Base-by-base conservation (phyloP, 2,888 invertebrate species). In the Bombylius discolor region DNA sequence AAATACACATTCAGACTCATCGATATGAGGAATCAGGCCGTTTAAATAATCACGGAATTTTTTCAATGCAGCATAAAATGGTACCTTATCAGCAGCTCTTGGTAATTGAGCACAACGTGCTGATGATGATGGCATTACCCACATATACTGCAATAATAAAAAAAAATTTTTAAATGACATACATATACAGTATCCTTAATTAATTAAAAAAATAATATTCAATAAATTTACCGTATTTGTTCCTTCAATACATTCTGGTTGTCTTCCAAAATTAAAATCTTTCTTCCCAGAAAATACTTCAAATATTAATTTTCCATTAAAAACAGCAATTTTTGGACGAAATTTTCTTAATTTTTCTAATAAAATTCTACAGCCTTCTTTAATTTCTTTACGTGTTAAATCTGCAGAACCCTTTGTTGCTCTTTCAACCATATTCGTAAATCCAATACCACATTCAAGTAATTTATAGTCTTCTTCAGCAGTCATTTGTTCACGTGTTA, bases 71-170 rank as follows among this genome's bases (percentile, higher is more conserved):
- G 89, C 85, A 78, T 96, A 98, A 78, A 95, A 98, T 62, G 97
- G 97, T 58, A 98, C 93, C 78, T 98, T 98, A 78, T 98, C 97
- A 1, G 93, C 90, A 31, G 96, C 95, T 64, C 96, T 82, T n/a
- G 97, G 97, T 64, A 97, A 78, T 75, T 97, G 96, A 46, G 97
- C 94, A 78, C 95, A 97, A 53, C 97, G 83, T 52, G 97, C 96
- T 69, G 94, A 95, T 52, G 96, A 96, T 55, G 96, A 97, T 62
- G 97, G 97, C 96, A 97, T 96, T 70, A 98, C 97, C 91, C 93
- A 98, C 81, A 96, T 91, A 73, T 91, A 88, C 95, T 96, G 79
- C 13, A 78, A 78, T 23, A 23, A 33, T 33, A 9, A 50, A 50
- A 49, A 45, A 51, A 49, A 34, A 14, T n/a, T 31, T 34, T 9